Percentiles rank a stretch among this genome's conserved stretches.
These are phyloP conservation scores for Mesoclemmys tuberculata DNA, from an alignment of 2,113 vertebrate species.

Conservation along the genomic window DNA sequence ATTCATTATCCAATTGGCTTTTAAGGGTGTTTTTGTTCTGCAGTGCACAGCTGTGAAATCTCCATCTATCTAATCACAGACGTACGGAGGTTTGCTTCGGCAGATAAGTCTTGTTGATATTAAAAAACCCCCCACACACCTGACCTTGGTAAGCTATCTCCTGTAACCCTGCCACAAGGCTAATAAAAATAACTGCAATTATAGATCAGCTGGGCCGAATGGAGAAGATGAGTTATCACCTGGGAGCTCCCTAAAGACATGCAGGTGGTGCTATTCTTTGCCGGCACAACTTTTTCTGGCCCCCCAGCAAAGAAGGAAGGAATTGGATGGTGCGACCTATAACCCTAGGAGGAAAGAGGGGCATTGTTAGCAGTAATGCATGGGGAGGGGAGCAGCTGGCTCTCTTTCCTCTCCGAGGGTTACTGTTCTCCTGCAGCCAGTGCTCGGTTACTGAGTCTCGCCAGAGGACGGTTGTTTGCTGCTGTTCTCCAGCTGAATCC, in stretches of 20 bases:
- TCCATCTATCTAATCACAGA: background rate
- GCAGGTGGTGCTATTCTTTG: background rate
- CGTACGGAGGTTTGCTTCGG: background rate
- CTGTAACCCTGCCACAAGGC: background rate
- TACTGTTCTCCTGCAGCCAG: background rate
- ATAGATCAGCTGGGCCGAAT: background rate
- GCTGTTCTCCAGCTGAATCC: background rate
- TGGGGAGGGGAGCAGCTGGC: background rate
- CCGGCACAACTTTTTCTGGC: background rate
- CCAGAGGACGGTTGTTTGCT: background rate
- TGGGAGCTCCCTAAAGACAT: background rate
- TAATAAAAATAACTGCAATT: slow-evolving; percentile 25
- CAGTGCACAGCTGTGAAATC: slow-evolving; percentile 1
- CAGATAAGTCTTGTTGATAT: background rate
- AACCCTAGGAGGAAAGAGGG: background rate
- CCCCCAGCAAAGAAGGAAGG: background rate
- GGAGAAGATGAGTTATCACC: background rate
- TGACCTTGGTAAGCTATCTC: background rate
- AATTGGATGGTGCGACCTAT: background rate
- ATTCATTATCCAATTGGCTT: slow-evolving; percentile 19
- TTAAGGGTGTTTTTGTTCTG: background rate
- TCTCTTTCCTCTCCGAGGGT: background rate
- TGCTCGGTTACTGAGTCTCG: background rate
- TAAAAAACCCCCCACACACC: background rate
- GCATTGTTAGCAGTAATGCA: background rate